Evolutionary conservation across 1,140 invertebrate genomes (phyloP).

Genomic region (Dendroctonus valens): DNA sequence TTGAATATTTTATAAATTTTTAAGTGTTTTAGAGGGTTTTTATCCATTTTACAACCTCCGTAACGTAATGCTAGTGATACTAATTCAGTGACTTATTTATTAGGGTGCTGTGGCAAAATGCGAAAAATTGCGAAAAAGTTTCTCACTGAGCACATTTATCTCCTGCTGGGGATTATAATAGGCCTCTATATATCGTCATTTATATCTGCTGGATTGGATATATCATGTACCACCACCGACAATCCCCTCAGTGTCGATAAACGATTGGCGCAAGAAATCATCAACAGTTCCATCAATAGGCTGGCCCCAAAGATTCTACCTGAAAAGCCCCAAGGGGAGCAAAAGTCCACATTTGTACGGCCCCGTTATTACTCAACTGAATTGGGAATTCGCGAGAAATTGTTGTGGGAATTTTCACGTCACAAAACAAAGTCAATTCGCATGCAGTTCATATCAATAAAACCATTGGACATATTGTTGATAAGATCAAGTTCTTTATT

Average conservation of each 20-base stretch:
- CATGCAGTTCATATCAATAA: slow-evolving; percentile 76
- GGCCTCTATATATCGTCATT: slow-evolving; percentile 42
- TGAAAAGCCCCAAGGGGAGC: slow-evolving; percentile 34
- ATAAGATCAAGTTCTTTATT: slow-evolving; percentile 76
- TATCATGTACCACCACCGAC: slow-evolving; percentile 23
- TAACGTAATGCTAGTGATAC: no score
- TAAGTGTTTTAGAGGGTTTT: no score
- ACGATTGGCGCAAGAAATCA: slow-evolving; percentile 33
- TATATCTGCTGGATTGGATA: slow-evolving; percentile 28
- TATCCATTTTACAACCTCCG: no score
- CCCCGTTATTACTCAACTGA: slow-evolving; percentile 92
- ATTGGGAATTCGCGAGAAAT: slow-evolving; percentile 83
- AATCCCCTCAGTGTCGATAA: slow-evolving; percentile 22
- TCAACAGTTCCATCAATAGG: slow-evolving; percentile 34
- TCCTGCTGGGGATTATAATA: slow-evolving; percentile 42
- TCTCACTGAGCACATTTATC: slow-evolving; percentile 39
- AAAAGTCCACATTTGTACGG: slow-evolving; percentile 57
- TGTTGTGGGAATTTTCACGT: slow-evolving; percentile 81
- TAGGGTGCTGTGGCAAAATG: slow-evolving; percentile 18
- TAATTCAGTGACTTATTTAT: no score
- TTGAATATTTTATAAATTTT: no score
- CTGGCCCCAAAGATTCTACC: slow-evolving; percentile 28
- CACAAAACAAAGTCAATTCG: slow-evolving; percentile 66
- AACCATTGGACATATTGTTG: slow-evolving; percentile 74
- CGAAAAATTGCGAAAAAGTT: slow-evolving; percentile 31